Percentiles rank a stretch among this genome's conserved stretches.
These are phyloP conservation scores for fruit fly (Drosophila melanogaster) DNA, from an alignment of 1,140 invertebrate species.

Conservation along the genomic window Release_6_plus_ISO1_MT NT_033777.3:21639501-21640000, in stretches of 20 bases:
- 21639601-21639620: slow-evolving; percentile 4
- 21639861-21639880: too few relatives aligned
- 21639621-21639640: slow-evolving; percentile 20
- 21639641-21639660: slow-evolving; percentile 27
- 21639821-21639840: too few relatives aligned
- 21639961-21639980: too few relatives aligned
- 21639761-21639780: not conserved
- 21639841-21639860: too few relatives aligned
- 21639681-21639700: slow-evolving; percentile 21
- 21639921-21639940: too few relatives aligned
- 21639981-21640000: not conserved
- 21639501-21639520: slow-evolving; percentile 22
- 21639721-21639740: not conserved
- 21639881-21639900: too few relatives aligned
- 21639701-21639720: not conserved
- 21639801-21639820: too few relatives aligned
- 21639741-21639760: not conserved
- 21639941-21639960: too few relatives aligned
- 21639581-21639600: slow-evolving; percentile 43
- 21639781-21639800: not conserved
- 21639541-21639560: slow-evolving; percentile 22
- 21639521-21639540: slow-evolving; percentile 12
- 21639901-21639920: too few relatives aligned
- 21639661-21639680: slow-evolving; percentile 35
- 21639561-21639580: slow-evolving; percentile 38